Base-by-base conservation (phyloP, 2,797 vertebrate genomes). In the Triplophysa bombifrons region DNA sequence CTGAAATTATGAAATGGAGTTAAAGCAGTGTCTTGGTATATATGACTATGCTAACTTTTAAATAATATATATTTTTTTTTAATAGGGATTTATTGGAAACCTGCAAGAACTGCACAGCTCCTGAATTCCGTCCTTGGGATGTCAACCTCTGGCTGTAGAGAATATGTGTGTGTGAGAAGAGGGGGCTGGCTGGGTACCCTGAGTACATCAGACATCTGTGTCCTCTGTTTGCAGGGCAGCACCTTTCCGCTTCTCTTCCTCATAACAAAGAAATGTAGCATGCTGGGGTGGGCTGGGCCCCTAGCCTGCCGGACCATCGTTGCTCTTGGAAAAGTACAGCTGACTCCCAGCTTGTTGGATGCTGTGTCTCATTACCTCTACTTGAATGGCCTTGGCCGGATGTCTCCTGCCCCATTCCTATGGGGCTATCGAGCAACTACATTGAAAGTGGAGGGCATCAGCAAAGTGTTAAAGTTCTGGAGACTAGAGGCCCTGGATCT, bases 301-400 rank as follows among this genome's bases (percentile, higher is more conserved):
- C 70, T 77, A 0, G 6, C 25, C 50, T 38, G 2, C 56, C 22
- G 16, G 30, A 69, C 63, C 63, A 20, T 60, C 14, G 65, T 56
- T 17, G 55, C 38, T 81, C 72, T 73, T 89, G 85, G 85, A 90
- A 92, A 89, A 86, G 85, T 84, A 92, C 89, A 88, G 87, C 82
- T 87, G 86, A 86, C 82, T 86, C 78, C 58, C 83, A 84, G 80
- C 80, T 85, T 89, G 73, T 76, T 82, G 69, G 71, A 84, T 83
- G 80, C 85, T 88, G 78, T 83, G 63, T 87, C 86, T 92, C 82
- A 87, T 88, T 83, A 81, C 78, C 80, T 84, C 67, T 64, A 82
- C 82, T 82, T 85, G 83, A 83, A 85, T 44, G 64, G 64, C 80
- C 75, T 78, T 72, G 61, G 58, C 51, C 11, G 20, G 53, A 74